A percentile compares a stretch with the other conserved stretches of the same genome.
These are phyloP conservation scores for Neotragus moschatus DNA, from an alignment of 2,113 vertebrate genomes.

Conservation along the genomic window DNA sequence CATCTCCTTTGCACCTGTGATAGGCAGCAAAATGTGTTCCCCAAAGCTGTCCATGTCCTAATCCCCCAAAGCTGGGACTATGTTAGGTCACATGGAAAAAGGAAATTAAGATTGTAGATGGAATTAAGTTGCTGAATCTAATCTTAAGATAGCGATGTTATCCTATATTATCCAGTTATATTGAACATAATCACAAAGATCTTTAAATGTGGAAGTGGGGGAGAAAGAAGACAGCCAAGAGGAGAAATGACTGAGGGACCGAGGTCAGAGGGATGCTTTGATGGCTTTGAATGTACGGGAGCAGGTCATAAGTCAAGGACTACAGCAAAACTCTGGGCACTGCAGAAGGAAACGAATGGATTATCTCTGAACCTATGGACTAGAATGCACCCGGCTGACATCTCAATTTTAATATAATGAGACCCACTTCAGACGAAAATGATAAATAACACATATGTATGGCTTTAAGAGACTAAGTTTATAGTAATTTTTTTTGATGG, in stretches of 20 bases:
- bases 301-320: not conserved
- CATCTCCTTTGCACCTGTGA: not conserved
- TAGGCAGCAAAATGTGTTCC: not conserved
- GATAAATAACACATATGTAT: not conserved
- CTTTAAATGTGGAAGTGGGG: not conserved
- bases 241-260: not conserved
- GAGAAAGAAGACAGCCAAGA: not conserved
- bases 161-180: not conserved
- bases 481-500: not conserved
- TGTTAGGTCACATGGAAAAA: not conserved
- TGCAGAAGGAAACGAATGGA: not conserved
- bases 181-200: not conserved
- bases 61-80: not conserved
- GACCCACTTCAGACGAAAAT: not conserved
- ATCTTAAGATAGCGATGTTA: not conserved
- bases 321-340: accelerated
- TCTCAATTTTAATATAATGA: not conserved
- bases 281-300: not conserved
- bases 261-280: too few relatives aligned
- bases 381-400: not conserved
- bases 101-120: not conserved
- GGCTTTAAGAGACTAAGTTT: not conserved
- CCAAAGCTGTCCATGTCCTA: not conserved
- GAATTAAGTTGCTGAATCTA: not conserved
- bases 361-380: not conserved